A percentile compares a stretch with the other conserved stretches of the same genome.
Evolutionary conservation across 2,888 invertebrate species (phyloP).

Genomic region (Eugnorisma glareosa): DNA sequence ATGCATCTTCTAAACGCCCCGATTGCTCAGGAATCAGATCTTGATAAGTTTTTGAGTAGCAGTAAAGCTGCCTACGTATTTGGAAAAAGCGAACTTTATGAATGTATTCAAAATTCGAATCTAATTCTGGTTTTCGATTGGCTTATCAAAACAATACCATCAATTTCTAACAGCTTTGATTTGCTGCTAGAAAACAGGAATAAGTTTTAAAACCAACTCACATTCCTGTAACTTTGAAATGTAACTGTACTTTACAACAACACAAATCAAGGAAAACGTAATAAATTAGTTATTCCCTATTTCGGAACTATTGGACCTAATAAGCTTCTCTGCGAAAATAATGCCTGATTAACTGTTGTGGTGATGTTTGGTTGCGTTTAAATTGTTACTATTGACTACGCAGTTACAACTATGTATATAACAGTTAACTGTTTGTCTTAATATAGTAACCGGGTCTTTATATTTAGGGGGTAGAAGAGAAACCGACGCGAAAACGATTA

Average conservation of each 20-base stretch:
- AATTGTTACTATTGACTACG: conserved; percentile 1
- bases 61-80: too few species aligned
- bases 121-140: background rate
- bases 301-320: conserved; percentile 32
- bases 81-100: background rate
- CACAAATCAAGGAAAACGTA: conserved; percentile 51
- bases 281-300: conserved; percentile 13
- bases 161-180: background rate
- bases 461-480: too few species aligned
- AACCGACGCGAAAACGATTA: too few species aligned
- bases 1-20: too few species aligned
- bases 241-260: conserved; percentile 30
- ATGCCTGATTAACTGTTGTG: conserved; percentile 18
- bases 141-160: background rate
- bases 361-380: background rate
- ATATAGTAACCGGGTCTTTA: background rate
- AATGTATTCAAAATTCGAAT: background rate
- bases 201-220: background rate
- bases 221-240: conserved; percentile 3
- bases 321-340: conserved; percentile 20
- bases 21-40: too few species aligned
- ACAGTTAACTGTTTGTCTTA: background rate
- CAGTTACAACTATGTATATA: background rate
- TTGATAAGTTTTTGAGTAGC: too few species aligned
- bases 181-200: background rate